These are phyloP conservation scores for Protonibea diacanthus DNA, from an alignment of 2,797 vertebrate genomes.

Conservation along the genomic window DNA sequence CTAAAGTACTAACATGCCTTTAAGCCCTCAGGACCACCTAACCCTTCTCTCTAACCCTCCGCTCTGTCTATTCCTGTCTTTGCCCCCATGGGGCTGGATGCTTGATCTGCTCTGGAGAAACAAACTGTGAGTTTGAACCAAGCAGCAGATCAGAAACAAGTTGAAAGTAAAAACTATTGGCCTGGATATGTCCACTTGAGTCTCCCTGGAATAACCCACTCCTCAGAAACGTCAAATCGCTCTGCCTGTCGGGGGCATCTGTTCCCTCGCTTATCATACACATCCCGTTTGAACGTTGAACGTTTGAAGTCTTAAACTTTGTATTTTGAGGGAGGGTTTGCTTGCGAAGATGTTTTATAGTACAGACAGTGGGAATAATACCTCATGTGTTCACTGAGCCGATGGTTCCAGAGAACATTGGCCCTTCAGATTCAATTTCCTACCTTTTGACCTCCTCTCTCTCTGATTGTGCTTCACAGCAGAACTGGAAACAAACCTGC, in stretches of 20 bases:
- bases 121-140: constrained; percentile 38
- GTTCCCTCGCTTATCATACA: constrained; percentile 1
- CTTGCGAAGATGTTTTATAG: constrained; percentile 23
- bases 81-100: constrained; percentile 28
- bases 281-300: too few relatives aligned
- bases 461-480: constrained; percentile 46
- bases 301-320: neutral
- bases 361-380: constrained; percentile 5
- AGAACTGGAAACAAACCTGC: constrained; percentile 72
- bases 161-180: constrained; percentile 55
- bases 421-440: constrained; percentile 30
- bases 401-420: constrained; percentile 36
- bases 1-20: constrained; percentile 34
- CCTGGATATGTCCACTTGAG: constrained; percentile 64
- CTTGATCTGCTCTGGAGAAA: constrained; percentile 48
- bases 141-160: constrained; percentile 43
- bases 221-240: constrained; percentile 39
- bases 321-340: neutral
- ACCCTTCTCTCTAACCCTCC: too few relatives aligned
- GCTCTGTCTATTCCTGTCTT: constrained; percentile 53
- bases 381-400: constrained; percentile 31
- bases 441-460: constrained; percentile 48
- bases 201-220: constrained; percentile 28
- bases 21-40: constrained; percentile 30
- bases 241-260: constrained; percentile 21